Evolutionary conservation across 1,140 invertebrate species (phyloP), one percentile per base, ranked within the genome.

Genomic region (Lucilia sericata): DNA sequence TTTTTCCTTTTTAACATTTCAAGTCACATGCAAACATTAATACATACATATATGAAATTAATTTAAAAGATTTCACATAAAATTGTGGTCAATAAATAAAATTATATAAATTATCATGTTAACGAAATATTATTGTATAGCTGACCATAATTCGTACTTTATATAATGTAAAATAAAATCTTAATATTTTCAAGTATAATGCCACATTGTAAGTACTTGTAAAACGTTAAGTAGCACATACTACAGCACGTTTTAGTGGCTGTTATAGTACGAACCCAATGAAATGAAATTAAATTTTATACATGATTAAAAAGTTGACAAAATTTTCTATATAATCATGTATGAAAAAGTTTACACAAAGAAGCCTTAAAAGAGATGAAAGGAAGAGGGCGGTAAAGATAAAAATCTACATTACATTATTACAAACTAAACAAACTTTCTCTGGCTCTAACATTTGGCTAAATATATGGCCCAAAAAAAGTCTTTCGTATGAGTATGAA

Each of bases 301-400:
- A 70, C 65, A 21, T 70, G 65, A 70, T 70, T 70, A 70, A 70
- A 70, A 70, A 70, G n/a, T 70, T 70, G 65, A 21, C 65, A 70
- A 70, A 70, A n/a, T 21, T n/a, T 19, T 70, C 5, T 12, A 25
- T 10, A 21, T 21, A 70, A 70, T 70, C 55, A 17, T n/a, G 14
- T 60, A 12, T 1, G 19, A 1, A 70, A 42, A 42, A 42, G 42
- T 42, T 60, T 60, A 14, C 17, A 60, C n/a, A 70, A 21, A 21
- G n/a, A 70, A 55, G 51, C 10, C 25, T 2, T 30, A 55, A 14
- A 42, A 42, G 5, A 42, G 2, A 55, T 55, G 13, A 55, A 55
- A 55, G 17, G 17, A 55, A 55, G 17, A 14, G 51, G 51, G 25
- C 25, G 25, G 25, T 30, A 3, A 30, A 30, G 25, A 30, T 30